Evolutionary conservation across 2,888 invertebrate species (phyloP), one percentile per base, ranked within the genome.

Genomic region (Plemyria rubiginata): DNA sequence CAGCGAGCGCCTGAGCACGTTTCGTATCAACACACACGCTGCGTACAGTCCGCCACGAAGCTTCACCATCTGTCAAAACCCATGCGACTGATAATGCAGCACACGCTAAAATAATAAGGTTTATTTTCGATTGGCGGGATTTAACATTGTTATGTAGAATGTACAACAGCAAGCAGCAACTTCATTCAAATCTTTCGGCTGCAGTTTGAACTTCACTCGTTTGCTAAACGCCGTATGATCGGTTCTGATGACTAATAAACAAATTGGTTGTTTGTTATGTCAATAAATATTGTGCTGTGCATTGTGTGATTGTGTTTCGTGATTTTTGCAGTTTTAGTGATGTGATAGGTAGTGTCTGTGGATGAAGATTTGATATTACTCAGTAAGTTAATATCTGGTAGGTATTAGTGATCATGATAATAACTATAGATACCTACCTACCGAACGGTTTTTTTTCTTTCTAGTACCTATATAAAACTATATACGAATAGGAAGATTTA

Each of bases 141-240:
- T 41, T 0, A 12, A 40, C 48, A 38, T 4, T 48, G 2, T 41
- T 43, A 38, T 15, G 32, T 15, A 16, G 13, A 38, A 9, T 61
- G 61, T 56, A 76, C 68, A 78, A 79, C 75, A 79, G 75, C 71
- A 79, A 76, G 79, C 79, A 77, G 76, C 78, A 86, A 91, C 91
- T 91, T 88, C 90, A 89, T 86, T 87, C 84, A 81, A 80, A 78
- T 79, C 81, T 77, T 79, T 78, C 76, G 77, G 71, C 76, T 75
- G 32, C 50, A 41, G 73, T 72, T 73, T 72, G 75, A 84, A 91
- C 88, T 90, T 88, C 88, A 87, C 85, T 83, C 80, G 75, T 80
- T 79, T 82, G 74, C 70, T 71, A 78, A 77, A 77, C 81, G 81
- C 81, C 81, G 85, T 80, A 83, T 84, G 85, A 87, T 88, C 86